Conservation (phyloP, 2,888 invertebrate genomes). For the Carterocephalus palaemon region DNA sequence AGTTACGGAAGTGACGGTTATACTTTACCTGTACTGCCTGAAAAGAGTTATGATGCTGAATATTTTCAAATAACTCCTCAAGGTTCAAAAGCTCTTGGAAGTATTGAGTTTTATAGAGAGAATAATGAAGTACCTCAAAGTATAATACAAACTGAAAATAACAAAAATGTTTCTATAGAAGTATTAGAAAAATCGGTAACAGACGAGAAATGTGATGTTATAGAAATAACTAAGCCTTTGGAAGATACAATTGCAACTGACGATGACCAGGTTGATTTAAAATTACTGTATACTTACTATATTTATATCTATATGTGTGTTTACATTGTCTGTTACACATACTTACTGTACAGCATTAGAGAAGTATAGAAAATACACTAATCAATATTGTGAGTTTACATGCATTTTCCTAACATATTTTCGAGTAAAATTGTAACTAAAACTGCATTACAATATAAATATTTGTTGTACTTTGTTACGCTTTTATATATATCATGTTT, state of each 20-base stretch:
- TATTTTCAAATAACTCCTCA: constrained; percentile 42
- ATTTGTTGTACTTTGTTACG: constrained; percentile 16
- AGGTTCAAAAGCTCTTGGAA: constrained; percentile 26
- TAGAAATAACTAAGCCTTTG: constrained; percentile 28
- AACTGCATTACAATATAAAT: constrained; percentile 24
- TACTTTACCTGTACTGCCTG: constrained; percentile 42
- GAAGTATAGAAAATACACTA: constrained; percentile 44
- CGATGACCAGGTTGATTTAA: constrained; percentile 66
- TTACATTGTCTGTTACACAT: constrained; percentile 60
- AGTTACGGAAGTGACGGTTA: constrained; percentile 45
- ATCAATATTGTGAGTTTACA: constrained; percentile 49
- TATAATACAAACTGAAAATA: constrained; percentile 2
- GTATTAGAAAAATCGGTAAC: constrained; percentile 23
- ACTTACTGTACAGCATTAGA: constrained; percentile 59
- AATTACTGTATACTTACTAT: constrained; percentile 68
- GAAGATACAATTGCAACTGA: constrained; percentile 44
- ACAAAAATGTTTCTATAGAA: constrained; percentile 9
- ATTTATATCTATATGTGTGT: constrained; percentile 62
- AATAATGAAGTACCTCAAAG: constrained; percentile 6
- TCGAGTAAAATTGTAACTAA: constrained; percentile 29
- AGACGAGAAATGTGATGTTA: constrained; percentile 22
- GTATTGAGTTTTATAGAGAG: constrained; percentile 7
- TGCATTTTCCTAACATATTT: constrained; percentile 30
- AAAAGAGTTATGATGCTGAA: constrained; percentile 56
- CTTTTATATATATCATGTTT: constrained; percentile 9